Evolutionary conservation across 2,888 invertebrate genomes (phyloP), one percentile per base, ranked within the genome.

Genomic region (Drosophila picticornis): DNA sequence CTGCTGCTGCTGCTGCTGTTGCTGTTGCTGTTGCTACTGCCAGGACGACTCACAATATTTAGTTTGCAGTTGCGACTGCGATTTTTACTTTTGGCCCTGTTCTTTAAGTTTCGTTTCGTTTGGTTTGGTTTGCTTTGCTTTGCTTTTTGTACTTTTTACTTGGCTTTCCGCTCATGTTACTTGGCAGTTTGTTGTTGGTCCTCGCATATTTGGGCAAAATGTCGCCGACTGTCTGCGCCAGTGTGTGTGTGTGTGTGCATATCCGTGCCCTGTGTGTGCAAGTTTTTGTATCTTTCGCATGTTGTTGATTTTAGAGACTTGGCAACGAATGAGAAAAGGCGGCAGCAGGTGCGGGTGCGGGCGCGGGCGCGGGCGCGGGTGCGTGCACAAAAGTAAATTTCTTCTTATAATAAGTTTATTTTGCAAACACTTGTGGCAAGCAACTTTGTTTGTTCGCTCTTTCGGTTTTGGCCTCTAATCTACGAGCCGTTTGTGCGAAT

Each of bases 401-500:
- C 88, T 88, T 87, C 88, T 85, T 82, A 84, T 86, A 91, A 91
- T 85, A 89, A 91, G 84, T 91, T 90, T 84, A 84, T 91, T 90
- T 90, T 81, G 84, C 84, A 91, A 91, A 89, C 90, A 91, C 89
- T 91, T 91, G 91, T 90, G 88, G 88, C 89, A 90, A 85, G 80
- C 87, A 86, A 90, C 78, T 91, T 91, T 86, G 88, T 88, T 88
- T 84, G 75, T 74, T 87, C 84, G 79, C 61, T 87, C 80, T 75
- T 88, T 76, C 73, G 46, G 27, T 59, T 65, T 76, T 72, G 72
- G 72, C 72, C 81, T 77, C 83, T 83, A 91, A 89, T 87, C 91
- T 88, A 87, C 75, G 90, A 82, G 88, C 85, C 88, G 90, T 84
- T 90, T 90, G 88, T 90, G 88, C 85, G 90, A 88, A 90, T 88